phyloP scores from a whole-genome alignment of 2,797 vertebrate species.

The Pterois miles region DNA sequence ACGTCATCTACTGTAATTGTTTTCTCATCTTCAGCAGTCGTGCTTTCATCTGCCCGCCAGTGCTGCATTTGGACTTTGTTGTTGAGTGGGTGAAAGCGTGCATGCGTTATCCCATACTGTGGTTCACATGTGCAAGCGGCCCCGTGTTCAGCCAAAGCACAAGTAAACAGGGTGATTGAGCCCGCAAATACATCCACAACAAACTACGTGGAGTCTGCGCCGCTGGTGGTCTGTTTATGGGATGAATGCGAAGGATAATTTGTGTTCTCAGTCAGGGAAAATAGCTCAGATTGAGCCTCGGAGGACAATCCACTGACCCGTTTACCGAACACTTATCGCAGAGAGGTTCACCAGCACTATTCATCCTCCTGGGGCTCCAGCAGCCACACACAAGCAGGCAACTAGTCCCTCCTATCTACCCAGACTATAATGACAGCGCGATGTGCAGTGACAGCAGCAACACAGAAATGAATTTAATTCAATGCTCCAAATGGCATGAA shows the following conservation, averaged over 20 bases:
- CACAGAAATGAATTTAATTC: constrained; percentile 59
- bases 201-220: constrained; percentile 57
- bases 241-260: constrained; percentile 77
- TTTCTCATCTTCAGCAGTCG: constrained; percentile 42
- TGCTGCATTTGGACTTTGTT: constrained; percentile 37
- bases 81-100: constrained; percentile 30
- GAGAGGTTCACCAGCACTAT: constrained; percentile 73
- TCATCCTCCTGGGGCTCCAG: constrained; percentile 65
- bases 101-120: constrained; percentile 42
- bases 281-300: constrained; percentile 76
- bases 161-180: constrained; percentile 48
- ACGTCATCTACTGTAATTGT: constrained; percentile 46
- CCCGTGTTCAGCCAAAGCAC: constrained; percentile 37
- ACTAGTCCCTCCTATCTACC: constrained; percentile 59
- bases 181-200: constrained; percentile 52
- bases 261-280: constrained; percentile 77
- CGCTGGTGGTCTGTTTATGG: constrained; percentile 72
- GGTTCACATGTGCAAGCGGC: constrained; percentile 28
- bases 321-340: constrained; percentile 81
- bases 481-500: constrained; percentile 37
- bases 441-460: constrained; percentile 58
- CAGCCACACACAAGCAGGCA: constrained; percentile 55
- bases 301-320: constrained; percentile 78
- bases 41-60: constrained; percentile 35
- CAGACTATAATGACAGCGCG: constrained; percentile 63